Evolutionary conservation across 1,140 invertebrate species (phyloP), one percentile per base, ranked within the genome.

Genomic region (Heliconius hewitsoni): DNA sequence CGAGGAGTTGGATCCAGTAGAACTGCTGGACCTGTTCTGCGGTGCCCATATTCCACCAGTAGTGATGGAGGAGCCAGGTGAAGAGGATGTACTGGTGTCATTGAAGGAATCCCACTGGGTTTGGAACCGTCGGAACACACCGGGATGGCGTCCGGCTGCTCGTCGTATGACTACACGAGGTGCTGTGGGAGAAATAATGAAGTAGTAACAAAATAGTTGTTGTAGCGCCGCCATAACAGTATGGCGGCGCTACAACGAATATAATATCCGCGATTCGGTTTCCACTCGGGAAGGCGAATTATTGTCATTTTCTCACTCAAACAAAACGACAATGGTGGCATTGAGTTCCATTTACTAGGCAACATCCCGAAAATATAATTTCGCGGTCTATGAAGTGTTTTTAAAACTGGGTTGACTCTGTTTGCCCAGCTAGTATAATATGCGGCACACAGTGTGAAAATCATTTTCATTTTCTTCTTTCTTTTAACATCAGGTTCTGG

Each of bases 121-220:
- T 39, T 81, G 79, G 50, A 86, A 46, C 42, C 87, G 84, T 42
- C 89, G 85, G 60, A 90, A 76, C 74, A 91, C 66, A 72, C 85
- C 81, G 66, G 78, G 77, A 66, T 85, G 81, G 0, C 82, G 70
- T n/a, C 82, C 80, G 34, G 83, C 81, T 18, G 81, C 71, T 46
- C 84, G 84, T 71, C 82, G 81, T 5, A 85, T 83, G 13, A 85
- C 82, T 34, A 83, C 79, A 30, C 78, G 82, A 2, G 84, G 82
- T 3, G 79, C 80, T 83, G 80, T 23, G 57, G 57, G 66, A 73
- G 50, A 75, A 71, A 19, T 19, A 23, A 55, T 18, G 5, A n/a
- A 23, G 19, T 23, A 57, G 23, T 52, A 52, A 19, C 5, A 52
- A 19, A 52, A 52, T 23, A 1, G 4, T 46, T 46, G 13, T 46